Evolutionary conservation across 2,888 invertebrate genomes (phyloP).

Genomic region (Mechanitis mazaeus): DNA sequence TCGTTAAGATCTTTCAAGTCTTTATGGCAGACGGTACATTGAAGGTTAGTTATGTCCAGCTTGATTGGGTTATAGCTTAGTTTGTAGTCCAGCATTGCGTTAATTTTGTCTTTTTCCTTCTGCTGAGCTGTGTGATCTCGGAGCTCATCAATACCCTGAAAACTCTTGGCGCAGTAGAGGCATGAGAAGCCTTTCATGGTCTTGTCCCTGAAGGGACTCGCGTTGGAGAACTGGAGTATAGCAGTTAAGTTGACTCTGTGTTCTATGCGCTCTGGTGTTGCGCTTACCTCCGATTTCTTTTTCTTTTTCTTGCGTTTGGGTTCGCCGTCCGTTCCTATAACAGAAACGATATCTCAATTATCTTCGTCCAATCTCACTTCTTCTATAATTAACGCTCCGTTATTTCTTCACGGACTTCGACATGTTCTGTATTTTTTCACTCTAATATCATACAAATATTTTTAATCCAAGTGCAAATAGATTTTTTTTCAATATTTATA

Average conservation of each 20-base stretch:
- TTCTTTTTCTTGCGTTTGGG: slow-evolving; percentile 62
- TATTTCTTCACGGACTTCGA: slow-evolving; percentile 30
- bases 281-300: slow-evolving; percentile 63
- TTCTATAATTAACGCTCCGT: slow-evolving; percentile 38
- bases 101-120: slow-evolving; percentile 62
- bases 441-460: neutral
- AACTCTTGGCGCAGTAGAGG: slow-evolving; percentile 63
- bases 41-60: slow-evolving; percentile 60
- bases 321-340: slow-evolving; percentile 66
- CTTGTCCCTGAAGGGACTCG: slow-evolving; percentile 69
- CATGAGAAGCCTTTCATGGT: slow-evolving; percentile 67
- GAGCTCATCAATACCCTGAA: slow-evolving; percentile 54
- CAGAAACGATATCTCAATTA: slow-evolving; percentile 72
- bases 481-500: neutral
- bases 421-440: slow-evolving; percentile 8
- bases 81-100: slow-evolving; percentile 68
- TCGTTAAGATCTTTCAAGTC: slow-evolving; percentile 58
- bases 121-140: slow-evolving; percentile 58
- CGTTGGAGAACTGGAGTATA: slow-evolving; percentile 69
- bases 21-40: slow-evolving; percentile 54
- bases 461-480: neutral
- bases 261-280: slow-evolving; percentile 67
- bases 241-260: slow-evolving; percentile 69
- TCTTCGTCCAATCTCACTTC: slow-evolving; percentile 49
- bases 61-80: slow-evolving; percentile 70